Conservation (phyloP, 1,140 invertebrate species). For the Bombyx mandarina region DNA sequence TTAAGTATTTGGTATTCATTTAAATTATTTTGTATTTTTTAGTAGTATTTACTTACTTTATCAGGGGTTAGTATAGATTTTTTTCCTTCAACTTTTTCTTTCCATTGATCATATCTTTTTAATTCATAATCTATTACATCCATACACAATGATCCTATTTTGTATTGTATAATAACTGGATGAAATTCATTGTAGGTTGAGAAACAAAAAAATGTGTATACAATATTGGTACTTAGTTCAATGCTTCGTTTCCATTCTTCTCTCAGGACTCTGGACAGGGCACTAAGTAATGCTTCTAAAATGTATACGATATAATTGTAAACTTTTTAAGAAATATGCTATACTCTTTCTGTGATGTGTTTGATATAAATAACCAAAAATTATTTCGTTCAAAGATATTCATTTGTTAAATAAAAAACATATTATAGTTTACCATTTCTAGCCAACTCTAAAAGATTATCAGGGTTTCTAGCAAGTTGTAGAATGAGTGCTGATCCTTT, state of each 20-base stretch:
- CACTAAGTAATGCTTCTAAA: slow-evolving; percentile 95
- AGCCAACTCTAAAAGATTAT: slow-evolving; percentile 94
- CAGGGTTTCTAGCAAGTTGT: slow-evolving; percentile 90
- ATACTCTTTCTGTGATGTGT: not conserved
- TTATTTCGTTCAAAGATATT: not conserved
- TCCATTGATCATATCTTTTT: slow-evolving; percentile 93
- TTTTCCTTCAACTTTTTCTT: slow-evolving; percentile 86
- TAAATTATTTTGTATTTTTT: slow-evolving; percentile 7
- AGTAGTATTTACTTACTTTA: slow-evolving; percentile 34
- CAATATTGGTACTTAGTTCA: slow-evolving; percentile 96
- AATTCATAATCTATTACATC: slow-evolving; percentile 96
- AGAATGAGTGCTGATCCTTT: slow-evolving; percentile 93
- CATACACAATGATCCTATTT: slow-evolving; percentile 96
- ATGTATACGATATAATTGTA: slow-evolving; percentile 14
- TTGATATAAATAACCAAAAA: not conserved
- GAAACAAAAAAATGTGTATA: slow-evolving; percentile 98
- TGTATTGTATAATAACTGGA: slow-evolving; percentile 80
- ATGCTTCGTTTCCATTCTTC: slow-evolving; percentile 98
- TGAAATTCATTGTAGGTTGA: slow-evolving; percentile 98
- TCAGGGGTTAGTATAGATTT: slow-evolving; percentile 62
- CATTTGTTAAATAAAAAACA: not conserved
- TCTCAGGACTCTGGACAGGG: slow-evolving; percentile 91
- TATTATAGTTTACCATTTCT: slow-evolving; percentile 81
- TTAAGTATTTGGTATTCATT: not conserved
- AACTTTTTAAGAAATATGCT: not conserved